Base-by-base conservation (phyloP, 2,888 invertebrate species). In the Galeopsomyia nigrocyanea region DNA sequence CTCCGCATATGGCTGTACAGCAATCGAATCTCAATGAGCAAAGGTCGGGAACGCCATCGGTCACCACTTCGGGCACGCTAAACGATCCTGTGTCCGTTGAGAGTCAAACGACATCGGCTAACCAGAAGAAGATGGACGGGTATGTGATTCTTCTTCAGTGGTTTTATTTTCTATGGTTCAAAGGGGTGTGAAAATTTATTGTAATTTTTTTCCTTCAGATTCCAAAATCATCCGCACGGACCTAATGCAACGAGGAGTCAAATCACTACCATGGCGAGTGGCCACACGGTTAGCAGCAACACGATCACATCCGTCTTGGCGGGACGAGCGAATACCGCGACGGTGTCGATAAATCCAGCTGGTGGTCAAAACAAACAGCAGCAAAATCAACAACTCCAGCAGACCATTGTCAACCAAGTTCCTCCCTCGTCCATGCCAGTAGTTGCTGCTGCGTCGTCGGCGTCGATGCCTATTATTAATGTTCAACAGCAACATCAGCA, bases 231-330 rank as follows among this genome's bases (percentile, higher is more conserved):
- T 78, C 84, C 84, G 7, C 85, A 86, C 46, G 81, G 19, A 19
- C 19, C 53, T 39, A 60, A 31, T 49, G 51, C 26, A 22, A 31
- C 53, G 22, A 68, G 68, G 22, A 69, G 47, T n/a, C 10, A 89
- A 16, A 89, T 90, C 16, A 90, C 90, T 0, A 90, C 90, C 1
- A 90, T 90, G 90, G 93, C 93, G 0, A 92, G 93, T 81, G 92
- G 93, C 10, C 91, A 93, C 82, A 94, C 94, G 0, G 92, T 91
- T 2, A 93, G 93, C 49, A 90, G 94, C 77, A 94, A 94, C 82
- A 94, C 95, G 0, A 93, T 95, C 21, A 95, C 95, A 0, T 94
- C 92, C 0, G 94, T 94, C 1, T 84, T 93, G 74, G 94, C 94
- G 2, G 94, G 94, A 3, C 89, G 91, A 83, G 90, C 94, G 0